Evolutionary conservation across 2,113 vertebrate genomes (phyloP).

Genomic region (Dipodomys stephensi): DNA sequence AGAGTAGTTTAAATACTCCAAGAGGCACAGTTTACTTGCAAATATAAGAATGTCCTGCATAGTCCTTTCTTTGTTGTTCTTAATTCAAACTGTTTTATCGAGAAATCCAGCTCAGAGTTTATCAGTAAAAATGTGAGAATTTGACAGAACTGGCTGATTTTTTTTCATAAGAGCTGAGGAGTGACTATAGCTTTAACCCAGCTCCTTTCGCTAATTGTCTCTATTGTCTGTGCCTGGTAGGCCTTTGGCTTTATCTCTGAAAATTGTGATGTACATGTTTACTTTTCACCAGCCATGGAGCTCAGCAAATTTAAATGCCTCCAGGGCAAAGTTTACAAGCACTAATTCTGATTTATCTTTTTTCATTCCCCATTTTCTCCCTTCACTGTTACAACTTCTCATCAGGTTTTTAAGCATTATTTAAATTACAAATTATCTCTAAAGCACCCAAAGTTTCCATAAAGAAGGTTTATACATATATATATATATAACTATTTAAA

Average conservation of each 20-base stretch:
- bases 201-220: background rate
- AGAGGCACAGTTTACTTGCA: background rate
- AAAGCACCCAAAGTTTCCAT: conserved; percentile 51
- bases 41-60: background rate
- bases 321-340: background rate
- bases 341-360: conserved; percentile 35
- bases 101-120: background rate
- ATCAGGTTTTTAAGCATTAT: conserved; percentile 15
- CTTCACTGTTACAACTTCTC: conserved; percentile 8
- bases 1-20: background rate
- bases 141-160: too few relatives aligned
- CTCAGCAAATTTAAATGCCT: conserved; percentile 41
- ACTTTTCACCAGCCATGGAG: conserved; percentile 12
- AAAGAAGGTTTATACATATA: conserved; percentile 34
- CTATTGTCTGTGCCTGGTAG: background rate
- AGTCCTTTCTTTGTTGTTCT: background rate
- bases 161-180: background rate
- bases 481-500: conserved; percentile 43
- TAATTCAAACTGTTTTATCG: conserved; percentile 37
- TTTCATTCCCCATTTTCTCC: conserved; percentile 9
- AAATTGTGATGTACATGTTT: background rate
- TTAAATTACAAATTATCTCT: conserved; percentile 29
- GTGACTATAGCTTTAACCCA: background rate
- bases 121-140: background rate
- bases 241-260: conserved; percentile 29